A percentile compares a stretch with the other conserved stretches of the same genome.
These are phyloP conservation scores for Etheostoma cragini DNA, from an alignment of 2,113 vertebrate genomes.

Conservation along the genomic window DNA sequence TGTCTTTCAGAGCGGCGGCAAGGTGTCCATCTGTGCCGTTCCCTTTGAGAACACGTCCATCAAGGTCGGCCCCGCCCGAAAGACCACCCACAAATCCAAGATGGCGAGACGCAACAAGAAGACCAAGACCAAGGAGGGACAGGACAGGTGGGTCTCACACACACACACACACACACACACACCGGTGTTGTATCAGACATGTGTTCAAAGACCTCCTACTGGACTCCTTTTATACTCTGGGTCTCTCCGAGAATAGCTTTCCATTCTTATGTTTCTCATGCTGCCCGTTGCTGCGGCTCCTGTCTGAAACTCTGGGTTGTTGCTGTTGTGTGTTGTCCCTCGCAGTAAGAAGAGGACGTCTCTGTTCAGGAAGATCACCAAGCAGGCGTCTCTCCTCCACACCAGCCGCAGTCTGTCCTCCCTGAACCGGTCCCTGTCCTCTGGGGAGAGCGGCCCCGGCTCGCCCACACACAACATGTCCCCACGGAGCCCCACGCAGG, in stretches of 20 bases:
- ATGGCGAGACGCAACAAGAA: conserved; percentile 97
- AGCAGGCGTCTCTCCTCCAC: conserved; percentile 94
- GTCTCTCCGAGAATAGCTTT: no score
- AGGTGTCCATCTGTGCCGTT: conserved; percentile 95
- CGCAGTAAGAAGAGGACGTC: conserved; percentile 92
- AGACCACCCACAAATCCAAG: conserved; percentile 92
- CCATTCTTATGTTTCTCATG: no score
- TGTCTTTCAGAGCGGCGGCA: conserved; percentile 90
- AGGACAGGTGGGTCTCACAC: conserved; percentile 87
- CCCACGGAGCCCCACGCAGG: conserved; percentile 94
- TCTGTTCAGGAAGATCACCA: conserved; percentile 95
- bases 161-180: neutral
- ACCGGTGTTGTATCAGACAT: neutral
- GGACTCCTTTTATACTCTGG: no score
- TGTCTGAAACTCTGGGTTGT: no score
- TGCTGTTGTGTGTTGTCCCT: neutral
- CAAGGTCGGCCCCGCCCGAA: conserved; percentile 95
- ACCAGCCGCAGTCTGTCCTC: conserved; percentile 96
- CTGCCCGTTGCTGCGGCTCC: no score
- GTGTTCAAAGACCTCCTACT: no score
- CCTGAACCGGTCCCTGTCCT: conserved; percentile 95
- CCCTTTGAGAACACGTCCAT: conserved; percentile 98
- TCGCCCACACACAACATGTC: conserved; percentile 96
- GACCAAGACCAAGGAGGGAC: conserved; percentile 92
- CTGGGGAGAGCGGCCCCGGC: conserved; percentile 94